Conservation (phyloP, 2,113 vertebrate genomes). For the Cyanoramphus novaezelandiae region DNA sequence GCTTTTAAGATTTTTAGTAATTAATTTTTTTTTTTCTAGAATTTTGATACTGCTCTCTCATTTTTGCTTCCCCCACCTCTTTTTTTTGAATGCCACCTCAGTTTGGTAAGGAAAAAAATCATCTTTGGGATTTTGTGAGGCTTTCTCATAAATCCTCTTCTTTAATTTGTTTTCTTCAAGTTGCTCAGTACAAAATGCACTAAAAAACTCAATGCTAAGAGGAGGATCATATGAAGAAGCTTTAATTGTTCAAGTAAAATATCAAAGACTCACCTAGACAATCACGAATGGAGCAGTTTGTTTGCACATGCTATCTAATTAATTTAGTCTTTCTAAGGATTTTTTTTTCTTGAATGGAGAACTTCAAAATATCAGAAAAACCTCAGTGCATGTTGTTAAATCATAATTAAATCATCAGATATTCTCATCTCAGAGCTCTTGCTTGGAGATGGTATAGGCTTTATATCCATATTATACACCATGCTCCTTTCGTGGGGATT, state of each 20-base stretch:
- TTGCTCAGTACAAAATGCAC: not conserved
- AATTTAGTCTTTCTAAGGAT: not conserved
- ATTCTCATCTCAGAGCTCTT: not conserved
- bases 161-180: slow-evolving; percentile 54
- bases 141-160: not conserved
- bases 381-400: not conserved
- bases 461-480: not conserved
- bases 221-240: not conserved
- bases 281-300: slow-evolving; percentile 4
- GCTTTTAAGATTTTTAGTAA: slow-evolving; percentile 43
- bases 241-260: slow-evolving; percentile 47
- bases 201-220: not conserved
- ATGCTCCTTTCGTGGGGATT: not conserved
- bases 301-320: slow-evolving; percentile 16
- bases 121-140: slow-evolving; percentile 19
- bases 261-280: not conserved
- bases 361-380: not conserved
- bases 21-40: slow-evolving; percentile 13
- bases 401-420: slow-evolving; percentile 32
- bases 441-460: not conserved
- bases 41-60: not conserved
- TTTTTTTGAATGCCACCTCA: not conserved
- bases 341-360: not conserved
- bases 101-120: not conserved
- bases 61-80: not conserved